Evolutionary conservation across 1,140 invertebrate genomes (phyloP).

Genomic region (Macrocentrus cingulum): DNA sequence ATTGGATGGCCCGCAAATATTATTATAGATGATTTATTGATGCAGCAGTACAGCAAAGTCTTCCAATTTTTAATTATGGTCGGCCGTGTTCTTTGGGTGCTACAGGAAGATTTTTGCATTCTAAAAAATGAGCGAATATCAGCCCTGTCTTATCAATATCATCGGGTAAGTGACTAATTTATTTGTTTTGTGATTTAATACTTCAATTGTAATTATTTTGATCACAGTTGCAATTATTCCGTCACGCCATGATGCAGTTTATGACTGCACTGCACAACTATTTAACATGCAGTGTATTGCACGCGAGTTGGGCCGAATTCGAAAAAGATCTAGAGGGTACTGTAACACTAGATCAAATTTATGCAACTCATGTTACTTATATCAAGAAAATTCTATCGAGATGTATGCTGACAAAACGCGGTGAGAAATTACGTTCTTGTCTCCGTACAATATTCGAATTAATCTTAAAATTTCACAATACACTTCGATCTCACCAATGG

Average conservation of each 20-base stretch:
- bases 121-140: constrained; percentile 47
- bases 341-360: constrained; percentile 68
- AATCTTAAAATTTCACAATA: constrained; percentile 70
- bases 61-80: constrained; percentile 76
- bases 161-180: constrained; percentile 38
- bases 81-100: constrained; percentile 70
- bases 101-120: constrained; percentile 67
- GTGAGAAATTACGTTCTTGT: constrained; percentile 65
- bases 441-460: constrained; percentile 70
- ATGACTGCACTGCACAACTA: constrained; percentile 73
- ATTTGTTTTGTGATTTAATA: no score
- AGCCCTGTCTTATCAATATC: constrained; percentile 44
- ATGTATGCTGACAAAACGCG: constrained; percentile 69
- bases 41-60: constrained; percentile 70
- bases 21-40: constrained; percentile 68
- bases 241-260: constrained; percentile 74
- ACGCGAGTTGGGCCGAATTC: constrained; percentile 70
- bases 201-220: no score
- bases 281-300: constrained; percentile 69
- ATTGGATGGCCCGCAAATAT: constrained; percentile 77
- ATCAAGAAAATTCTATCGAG: constrained; percentile 71
- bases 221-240: constrained; percentile 65
- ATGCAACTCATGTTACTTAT: constrained; percentile 69
- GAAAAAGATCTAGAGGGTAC: constrained; percentile 66
- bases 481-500: constrained; percentile 50